Conservation (phyloP, 1,140 invertebrate genomes). For the Heliconius congener region DNA sequence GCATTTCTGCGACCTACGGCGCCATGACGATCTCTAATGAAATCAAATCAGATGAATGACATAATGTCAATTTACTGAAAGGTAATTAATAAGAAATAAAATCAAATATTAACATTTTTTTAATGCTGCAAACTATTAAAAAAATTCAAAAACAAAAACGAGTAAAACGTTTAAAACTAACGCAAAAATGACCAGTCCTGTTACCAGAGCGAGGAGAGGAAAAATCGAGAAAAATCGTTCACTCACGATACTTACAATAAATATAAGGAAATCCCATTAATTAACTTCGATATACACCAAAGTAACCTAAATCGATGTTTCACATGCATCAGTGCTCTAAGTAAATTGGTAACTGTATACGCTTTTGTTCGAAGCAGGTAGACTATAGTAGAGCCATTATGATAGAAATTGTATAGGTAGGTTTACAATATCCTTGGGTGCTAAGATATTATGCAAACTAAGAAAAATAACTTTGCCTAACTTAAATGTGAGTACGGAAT, state of each 20-base stretch:
- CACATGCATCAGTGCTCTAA: neutral
- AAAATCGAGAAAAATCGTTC: too few species aligned
- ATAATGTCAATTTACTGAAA: neutral
- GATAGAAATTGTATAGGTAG: neutral
- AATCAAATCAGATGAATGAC: too few species aligned
- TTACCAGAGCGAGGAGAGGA: too few species aligned
- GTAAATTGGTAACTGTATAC: constrained; percentile 10
- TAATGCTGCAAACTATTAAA: too few species aligned
- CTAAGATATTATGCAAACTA: neutral
- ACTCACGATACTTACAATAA: neutral
- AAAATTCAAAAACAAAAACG: too few species aligned
- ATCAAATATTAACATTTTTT: too few species aligned
- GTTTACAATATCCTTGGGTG: neutral
- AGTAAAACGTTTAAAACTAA: too few species aligned
- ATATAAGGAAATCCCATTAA: neutral
- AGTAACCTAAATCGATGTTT: neutral
- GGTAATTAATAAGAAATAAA: neutral
- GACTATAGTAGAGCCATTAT: neutral
- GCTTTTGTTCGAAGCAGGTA: neutral
- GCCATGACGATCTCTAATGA: neutral
- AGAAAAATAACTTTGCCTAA: neutral
- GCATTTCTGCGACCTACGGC: neutral
- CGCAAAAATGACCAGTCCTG: too few species aligned
- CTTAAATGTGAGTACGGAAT: neutral
- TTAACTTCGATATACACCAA: constrained; percentile 1